phyloP scores from a whole-genome alignment of 2,797 vertebrate genomes.

The Leuciscus waleckii region DNA sequence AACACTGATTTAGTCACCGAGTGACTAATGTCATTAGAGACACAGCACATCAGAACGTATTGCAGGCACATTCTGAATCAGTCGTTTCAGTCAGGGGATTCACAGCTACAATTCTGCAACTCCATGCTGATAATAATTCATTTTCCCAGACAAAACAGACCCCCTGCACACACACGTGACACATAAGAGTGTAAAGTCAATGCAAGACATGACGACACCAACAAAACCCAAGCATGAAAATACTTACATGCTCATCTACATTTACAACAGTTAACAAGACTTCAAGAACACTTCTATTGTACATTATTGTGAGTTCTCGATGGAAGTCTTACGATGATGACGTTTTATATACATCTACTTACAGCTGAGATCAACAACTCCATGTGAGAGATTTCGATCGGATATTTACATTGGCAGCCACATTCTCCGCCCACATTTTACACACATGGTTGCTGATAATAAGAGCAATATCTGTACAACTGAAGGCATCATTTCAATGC shows the following conservation, averaged over 20 bases:
- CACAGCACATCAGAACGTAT: conserved; percentile 53
- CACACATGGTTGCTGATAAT: conserved; percentile 49
- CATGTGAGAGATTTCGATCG: conserved; percentile 43
- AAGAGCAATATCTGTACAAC: conserved; percentile 73
- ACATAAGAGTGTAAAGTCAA: conserved; percentile 48
- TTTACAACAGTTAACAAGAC: conserved; percentile 56
- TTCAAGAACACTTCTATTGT: conserved; percentile 54
- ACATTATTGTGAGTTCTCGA: conserved; percentile 49
- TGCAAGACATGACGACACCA: conserved; percentile 43
- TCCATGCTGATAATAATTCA: conserved; percentile 70
- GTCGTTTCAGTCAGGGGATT: conserved; percentile 53
- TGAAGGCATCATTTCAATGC: conserved; percentile 49
- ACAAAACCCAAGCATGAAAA: conserved; percentile 54
- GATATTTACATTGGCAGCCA: conserved; percentile 59
- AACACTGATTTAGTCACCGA: conserved; percentile 72
- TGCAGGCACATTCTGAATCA: conserved; percentile 58
- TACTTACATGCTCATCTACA: conserved; percentile 59
- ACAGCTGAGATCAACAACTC: conserved; percentile 63
- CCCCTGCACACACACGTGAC: conserved; percentile 51
- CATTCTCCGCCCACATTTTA: conserved; percentile 50
- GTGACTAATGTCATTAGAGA: conserved; percentile 65
- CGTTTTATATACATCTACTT: conserved; percentile 78
- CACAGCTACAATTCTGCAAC: conserved; percentile 68
- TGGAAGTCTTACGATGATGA: conserved; percentile 32
- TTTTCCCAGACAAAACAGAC: conserved; percentile 61